Conservation (phyloP, 37 sponge, comb jelly and placozoan species). For the Cliona cf. orientalis region DNA sequence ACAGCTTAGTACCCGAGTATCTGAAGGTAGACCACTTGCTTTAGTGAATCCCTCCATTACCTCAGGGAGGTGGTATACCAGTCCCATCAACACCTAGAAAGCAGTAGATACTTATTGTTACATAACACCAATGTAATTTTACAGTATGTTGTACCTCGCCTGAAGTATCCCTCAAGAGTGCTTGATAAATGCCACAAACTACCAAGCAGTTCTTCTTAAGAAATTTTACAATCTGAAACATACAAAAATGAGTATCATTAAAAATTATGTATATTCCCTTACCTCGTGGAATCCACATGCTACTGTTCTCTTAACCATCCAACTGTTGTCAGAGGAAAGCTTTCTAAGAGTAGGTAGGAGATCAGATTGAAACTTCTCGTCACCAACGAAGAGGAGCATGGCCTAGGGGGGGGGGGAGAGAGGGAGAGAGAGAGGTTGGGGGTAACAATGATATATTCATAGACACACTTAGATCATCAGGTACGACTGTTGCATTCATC, state of each 20-base stretch:
- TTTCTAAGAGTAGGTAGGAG: conserved; percentile 1
- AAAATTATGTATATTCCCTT: neutral
- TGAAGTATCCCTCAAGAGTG: conserved; percentile 41
- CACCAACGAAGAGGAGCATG: conserved; percentile 42
- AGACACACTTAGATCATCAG: too few relatives aligned
- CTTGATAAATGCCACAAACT: conserved; percentile 22
- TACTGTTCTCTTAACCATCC: conserved; percentile 31
- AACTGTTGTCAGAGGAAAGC: conserved; percentile 5
- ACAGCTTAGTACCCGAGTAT: conserved; percentile 39
- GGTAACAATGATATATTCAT: neutral
- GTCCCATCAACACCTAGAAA: conserved; percentile 13
- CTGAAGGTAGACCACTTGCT: conserved; percentile 28
- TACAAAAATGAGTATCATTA: neutral
- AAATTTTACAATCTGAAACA: conserved; percentile 26
- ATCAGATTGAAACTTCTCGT: neutral
- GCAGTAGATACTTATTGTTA: neutral
- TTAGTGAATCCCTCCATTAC: conserved; percentile 22
- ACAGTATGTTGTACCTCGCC: conserved; percentile 46
- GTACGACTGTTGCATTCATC: too few relatives aligned
- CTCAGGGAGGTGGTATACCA: conserved; percentile 20
- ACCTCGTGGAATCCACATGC: conserved; percentile 77
- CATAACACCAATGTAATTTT: neutral
- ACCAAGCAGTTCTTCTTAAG: conserved; percentile 18
- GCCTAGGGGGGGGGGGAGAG: conserved; percentile 32
- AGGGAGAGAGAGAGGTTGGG: neutral